Evolutionary conservation across 64 coral and sea anemone species (phyloP).

Genomic region (Exaiptasia diaphana): DNA sequence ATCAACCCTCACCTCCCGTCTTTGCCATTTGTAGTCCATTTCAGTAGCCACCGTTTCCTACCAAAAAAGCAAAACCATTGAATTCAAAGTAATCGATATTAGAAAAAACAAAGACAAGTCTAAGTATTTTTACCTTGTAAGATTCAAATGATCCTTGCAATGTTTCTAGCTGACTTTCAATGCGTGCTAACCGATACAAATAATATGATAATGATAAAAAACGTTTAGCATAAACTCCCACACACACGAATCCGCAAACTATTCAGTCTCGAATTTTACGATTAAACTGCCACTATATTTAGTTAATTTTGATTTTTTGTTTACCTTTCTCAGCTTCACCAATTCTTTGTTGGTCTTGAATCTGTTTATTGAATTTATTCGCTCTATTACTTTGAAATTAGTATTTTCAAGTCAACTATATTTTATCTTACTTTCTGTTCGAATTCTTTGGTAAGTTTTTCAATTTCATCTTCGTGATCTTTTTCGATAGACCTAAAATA

Average conservation of each 20-base stretch:
- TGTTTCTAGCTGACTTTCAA: constrained; percentile 57
- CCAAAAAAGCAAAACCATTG: not conserved
- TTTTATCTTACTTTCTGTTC: constrained; percentile 42
- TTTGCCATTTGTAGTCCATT: constrained; percentile 89
- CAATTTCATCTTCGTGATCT: constrained; percentile 67
- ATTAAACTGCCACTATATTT: too few relatives aligned
- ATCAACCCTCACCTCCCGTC: constrained; percentile 77
- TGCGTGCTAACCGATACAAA: constrained; percentile 22
- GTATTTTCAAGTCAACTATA: too few relatives aligned
- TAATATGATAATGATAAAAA: too few relatives aligned
- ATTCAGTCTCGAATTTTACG: too few relatives aligned
- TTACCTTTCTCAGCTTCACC: too few relatives aligned
- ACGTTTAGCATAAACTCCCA: too few relatives aligned
- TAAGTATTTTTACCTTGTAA: constrained; percentile 46
- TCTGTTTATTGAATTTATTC: too few relatives aligned
- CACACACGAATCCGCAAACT: too few relatives aligned
- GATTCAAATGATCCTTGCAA: constrained; percentile 81
- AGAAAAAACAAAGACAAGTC: not conserved
- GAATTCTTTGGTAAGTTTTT: constrained; percentile 55
- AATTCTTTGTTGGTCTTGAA: too few relatives aligned
- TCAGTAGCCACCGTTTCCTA: constrained; percentile 81
- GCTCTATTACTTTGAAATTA: too few relatives aligned
- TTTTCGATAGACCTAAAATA: constrained; percentile 53
- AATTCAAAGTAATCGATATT: not conserved
- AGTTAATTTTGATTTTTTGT: too few relatives aligned